These are phyloP conservation scores for Caenorhabditis becei DNA, from an alignment of 2,888 invertebrate species.

Conservation along the genomic window DNA sequence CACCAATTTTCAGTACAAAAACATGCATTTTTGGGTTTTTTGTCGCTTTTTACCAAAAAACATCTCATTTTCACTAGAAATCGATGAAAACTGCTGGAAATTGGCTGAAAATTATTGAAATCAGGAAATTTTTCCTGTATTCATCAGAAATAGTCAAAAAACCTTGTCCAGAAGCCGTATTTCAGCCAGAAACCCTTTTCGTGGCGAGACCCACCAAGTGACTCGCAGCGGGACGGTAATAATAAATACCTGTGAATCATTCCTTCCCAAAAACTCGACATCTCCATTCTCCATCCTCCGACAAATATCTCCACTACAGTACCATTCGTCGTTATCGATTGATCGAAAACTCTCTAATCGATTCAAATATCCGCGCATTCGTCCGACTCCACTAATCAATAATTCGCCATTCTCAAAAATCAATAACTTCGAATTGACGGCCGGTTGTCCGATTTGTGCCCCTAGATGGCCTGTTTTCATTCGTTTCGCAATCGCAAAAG, in stretches of 20 bases:
- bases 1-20: too few species aligned
- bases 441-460: constrained; percentile 70
- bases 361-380: constrained; percentile 76
- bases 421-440: constrained; percentile 61
- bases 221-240: too few species aligned
- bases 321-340: constrained; percentile 57
- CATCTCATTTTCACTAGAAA: too few species aligned
- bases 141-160: too few species aligned
- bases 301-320: constrained; percentile 77
- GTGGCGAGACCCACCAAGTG: too few species aligned
- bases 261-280: constrained; percentile 75
- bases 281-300: constrained; percentile 42
- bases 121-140: too few species aligned
- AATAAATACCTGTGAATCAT: constrained; percentile 76
- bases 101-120: too few species aligned
- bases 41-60: too few species aligned
- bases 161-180: too few species aligned
- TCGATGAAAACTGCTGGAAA: too few species aligned
- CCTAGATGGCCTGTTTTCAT: constrained; percentile 71
- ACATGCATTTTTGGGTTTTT: too few species aligned
- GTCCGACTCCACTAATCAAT: constrained; percentile 66
- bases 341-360: constrained; percentile 52
- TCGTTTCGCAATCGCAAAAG: constrained; percentile 66
- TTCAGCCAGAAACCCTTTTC: too few species aligned
- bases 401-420: constrained; percentile 45